Conservation (phyloP, 2,113 vertebrate species). For the Uria lomvia region DNA sequence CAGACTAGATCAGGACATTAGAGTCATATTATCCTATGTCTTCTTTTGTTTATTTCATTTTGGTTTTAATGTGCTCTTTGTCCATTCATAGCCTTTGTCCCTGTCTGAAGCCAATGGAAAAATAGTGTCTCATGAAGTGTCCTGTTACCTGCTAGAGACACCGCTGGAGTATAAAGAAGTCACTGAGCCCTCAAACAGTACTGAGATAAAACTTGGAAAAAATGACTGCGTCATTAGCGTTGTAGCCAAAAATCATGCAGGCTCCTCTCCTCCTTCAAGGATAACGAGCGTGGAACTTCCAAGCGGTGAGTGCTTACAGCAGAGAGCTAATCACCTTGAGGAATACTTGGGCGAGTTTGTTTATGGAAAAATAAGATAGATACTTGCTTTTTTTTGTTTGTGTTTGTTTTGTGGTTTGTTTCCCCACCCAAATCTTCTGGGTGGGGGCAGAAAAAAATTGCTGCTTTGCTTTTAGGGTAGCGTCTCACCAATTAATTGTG, state of each 20-base stretch:
- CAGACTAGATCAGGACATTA: neutral
- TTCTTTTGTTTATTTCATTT: neutral
- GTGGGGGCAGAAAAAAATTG: neutral
- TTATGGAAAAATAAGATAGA: neutral
- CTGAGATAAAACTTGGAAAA: slow-evolving; percentile 61
- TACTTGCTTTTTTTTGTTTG: neutral
- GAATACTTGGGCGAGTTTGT: neutral
- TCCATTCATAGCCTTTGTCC: slow-evolving; percentile 63
- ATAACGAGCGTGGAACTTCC: slow-evolving; percentile 73
- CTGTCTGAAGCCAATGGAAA: slow-evolving; percentile 71
- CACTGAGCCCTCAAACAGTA: slow-evolving; percentile 54
- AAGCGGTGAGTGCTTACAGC: slow-evolving; percentile 53
- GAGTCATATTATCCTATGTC: neutral
- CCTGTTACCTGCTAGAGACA: slow-evolving; percentile 47
- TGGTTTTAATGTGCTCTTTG: neutral
- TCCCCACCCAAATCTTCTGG: neutral
- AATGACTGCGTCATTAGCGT: slow-evolving; percentile 70
- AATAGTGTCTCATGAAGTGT: slow-evolving; percentile 72
- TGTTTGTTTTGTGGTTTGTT: neutral
- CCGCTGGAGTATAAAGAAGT: slow-evolving; percentile 23
- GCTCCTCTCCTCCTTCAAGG: slow-evolving; percentile 69
- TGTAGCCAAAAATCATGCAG: slow-evolving; percentile 71
- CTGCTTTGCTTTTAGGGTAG: neutral
- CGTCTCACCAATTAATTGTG: neutral
- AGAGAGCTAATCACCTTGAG: neutral